Conservation (phyloP, 2,113 vertebrate genomes). For the Sphaerodactylus townsendi region DNA sequence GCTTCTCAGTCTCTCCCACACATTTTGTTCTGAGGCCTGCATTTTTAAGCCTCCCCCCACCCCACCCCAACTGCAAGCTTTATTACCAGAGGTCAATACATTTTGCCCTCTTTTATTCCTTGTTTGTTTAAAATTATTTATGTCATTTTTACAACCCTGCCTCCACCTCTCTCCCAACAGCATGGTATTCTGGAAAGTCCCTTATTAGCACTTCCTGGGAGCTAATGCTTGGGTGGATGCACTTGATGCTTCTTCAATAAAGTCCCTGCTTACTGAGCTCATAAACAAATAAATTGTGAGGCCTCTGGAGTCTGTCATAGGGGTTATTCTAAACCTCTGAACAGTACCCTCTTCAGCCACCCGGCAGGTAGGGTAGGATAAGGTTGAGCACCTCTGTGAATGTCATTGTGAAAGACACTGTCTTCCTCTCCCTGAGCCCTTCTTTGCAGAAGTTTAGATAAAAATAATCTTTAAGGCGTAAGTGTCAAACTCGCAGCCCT, state of each 20-base stretch:
- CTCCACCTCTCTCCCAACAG: neutral
- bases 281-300: neutral
- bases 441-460: neutral
- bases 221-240: neutral
- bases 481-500: no score
- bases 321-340: neutral
- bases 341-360: neutral
- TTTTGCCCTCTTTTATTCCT: neutral
- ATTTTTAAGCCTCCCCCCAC: neutral
- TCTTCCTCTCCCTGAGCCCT: no score
- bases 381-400: neutral
- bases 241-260: neutral
- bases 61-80: neutral
- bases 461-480: neutral
- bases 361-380: neutral
- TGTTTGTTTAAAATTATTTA: conserved; percentile 16
- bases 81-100: neutral
- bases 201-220: neutral
- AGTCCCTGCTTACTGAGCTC: neutral
- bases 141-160: neutral
- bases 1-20: conserved; percentile 14
- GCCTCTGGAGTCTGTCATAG: neutral
- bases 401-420: neutral
- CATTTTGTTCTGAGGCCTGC: neutral
- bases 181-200: rapidly evolving